Evolutionary conservation across 2,888 invertebrate genomes (phyloP).

Genomic region (Idaea straminata): DNA sequence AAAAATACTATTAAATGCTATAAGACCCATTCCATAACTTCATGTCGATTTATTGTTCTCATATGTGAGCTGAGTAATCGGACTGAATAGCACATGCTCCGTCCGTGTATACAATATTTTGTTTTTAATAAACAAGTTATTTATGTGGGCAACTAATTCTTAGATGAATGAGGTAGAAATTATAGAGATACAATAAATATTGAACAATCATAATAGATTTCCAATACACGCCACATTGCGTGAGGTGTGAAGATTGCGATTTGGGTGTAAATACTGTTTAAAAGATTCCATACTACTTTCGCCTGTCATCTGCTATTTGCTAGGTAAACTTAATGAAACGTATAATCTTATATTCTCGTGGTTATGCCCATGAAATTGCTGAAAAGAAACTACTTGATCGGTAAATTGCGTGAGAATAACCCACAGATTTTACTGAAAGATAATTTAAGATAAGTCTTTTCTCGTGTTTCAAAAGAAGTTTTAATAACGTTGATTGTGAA

Average conservation of each 20-base stretch:
- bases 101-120: neutral
- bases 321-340: slow-evolving; percentile 36
- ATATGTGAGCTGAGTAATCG: neutral
- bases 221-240: slow-evolving; percentile 56
- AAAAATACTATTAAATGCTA: neutral
- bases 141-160: neutral
- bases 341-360: slow-evolving; percentile 37
- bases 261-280: slow-evolving; percentile 43
- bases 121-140: neutral
- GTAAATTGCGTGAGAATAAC: slow-evolving; percentile 20
- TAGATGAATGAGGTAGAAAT: neutral
- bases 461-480: neutral
- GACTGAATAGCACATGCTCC: neutral
- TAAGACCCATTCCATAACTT: neutral
- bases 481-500: neutral
- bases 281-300: slow-evolving; percentile 53
- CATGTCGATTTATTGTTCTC: neutral
- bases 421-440: neutral
- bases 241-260: slow-evolving; percentile 49
- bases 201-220: slow-evolving; percentile 21
- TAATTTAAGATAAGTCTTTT: neutral
- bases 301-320: slow-evolving; percentile 45
- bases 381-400: slow-evolving; percentile 26
- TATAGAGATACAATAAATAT: neutral
- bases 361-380: slow-evolving; percentile 33